Evolutionary conservation across 2,113 vertebrate genomes (phyloP).

Genomic region (Cisticola juncidis): DNA sequence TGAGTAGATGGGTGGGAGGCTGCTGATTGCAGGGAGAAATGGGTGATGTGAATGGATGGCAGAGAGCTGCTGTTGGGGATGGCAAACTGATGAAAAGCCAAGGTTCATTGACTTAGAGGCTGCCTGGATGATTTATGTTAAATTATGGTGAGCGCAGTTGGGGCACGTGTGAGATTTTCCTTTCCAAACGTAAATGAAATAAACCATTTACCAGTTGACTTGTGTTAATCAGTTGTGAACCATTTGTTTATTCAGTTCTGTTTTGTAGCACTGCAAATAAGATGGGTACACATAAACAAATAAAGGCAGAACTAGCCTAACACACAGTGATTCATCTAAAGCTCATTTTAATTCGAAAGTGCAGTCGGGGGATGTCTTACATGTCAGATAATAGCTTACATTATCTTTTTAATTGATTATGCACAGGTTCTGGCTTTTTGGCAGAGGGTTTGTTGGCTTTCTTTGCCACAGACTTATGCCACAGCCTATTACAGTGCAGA

Average conservation of each 20-base stretch:
- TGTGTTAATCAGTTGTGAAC: neutral
- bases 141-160: neutral
- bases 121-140: neutral
- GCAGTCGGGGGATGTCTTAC: neutral
- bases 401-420: neutral
- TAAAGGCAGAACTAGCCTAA: neutral
- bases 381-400: neutral
- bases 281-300: neutral
- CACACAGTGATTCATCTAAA: neutral
- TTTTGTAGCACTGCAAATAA: neutral
- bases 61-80: neutral
- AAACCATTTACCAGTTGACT: neutral
- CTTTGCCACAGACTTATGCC: neutral
- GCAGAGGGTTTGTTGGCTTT: neutral
- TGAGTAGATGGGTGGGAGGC: neutral
- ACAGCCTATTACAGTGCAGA: neutral
- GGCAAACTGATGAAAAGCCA: neutral
- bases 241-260: conserved; percentile 6
- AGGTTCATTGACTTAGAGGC: neutral
- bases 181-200: neutral
- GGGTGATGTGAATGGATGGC: neutral
- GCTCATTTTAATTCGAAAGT: neutral
- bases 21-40: neutral
- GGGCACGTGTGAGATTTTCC: neutral
- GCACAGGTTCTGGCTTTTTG: neutral